These are phyloP conservation scores for Entosphenus tridentatus DNA, from an alignment of 2,113 vertebrate species.

Conservation along the genomic window DNA sequence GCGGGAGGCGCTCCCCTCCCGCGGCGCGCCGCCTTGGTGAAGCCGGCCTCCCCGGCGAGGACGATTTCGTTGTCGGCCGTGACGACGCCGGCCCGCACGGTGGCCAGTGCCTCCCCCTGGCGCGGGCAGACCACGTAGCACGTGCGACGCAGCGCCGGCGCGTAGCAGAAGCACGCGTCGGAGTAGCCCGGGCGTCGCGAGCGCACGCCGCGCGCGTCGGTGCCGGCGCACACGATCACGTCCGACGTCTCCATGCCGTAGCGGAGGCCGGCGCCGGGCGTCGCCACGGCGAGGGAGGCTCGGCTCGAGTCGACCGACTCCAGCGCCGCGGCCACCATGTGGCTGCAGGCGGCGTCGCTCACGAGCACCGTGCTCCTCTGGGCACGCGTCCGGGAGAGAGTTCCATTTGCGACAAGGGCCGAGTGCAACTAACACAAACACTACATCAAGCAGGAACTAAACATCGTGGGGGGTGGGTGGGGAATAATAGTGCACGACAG, in stretches of 20 bases:
- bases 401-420: too few species aligned
- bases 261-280: slow-evolving; percentile 20
- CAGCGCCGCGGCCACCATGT: slow-evolving; percentile 28
- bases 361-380: slow-evolving; percentile 46
- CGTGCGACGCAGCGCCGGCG: slow-evolving; percentile 38
- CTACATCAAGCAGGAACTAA: too few species aligned
- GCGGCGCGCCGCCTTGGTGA: too few species aligned
- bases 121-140: slow-evolving; percentile 76
- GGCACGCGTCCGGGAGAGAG: neutral
- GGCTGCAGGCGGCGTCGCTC: slow-evolving; percentile 35
- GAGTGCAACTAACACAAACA: too few species aligned
- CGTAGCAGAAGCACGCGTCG: slow-evolving; percentile 73
- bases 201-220: slow-evolving; percentile 51
- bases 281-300: slow-evolving; percentile 24
- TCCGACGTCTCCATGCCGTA: slow-evolving; percentile 89
- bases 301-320: slow-evolving; percentile 21
- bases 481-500: too few species aligned
- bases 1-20: too few species aligned
- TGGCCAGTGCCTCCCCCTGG: slow-evolving; percentile 58
- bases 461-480: too few species aligned
- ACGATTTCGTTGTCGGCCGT: slow-evolving; percentile 59
- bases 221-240: slow-evolving; percentile 69
- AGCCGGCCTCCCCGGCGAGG: slow-evolving; percentile 44
- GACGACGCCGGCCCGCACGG: slow-evolving; percentile 52
- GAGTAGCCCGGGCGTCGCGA: slow-evolving; percentile 47